phyloP scores from a whole-genome alignment of 2,888 invertebrate species.

The Drosophila ezoana region DNA sequence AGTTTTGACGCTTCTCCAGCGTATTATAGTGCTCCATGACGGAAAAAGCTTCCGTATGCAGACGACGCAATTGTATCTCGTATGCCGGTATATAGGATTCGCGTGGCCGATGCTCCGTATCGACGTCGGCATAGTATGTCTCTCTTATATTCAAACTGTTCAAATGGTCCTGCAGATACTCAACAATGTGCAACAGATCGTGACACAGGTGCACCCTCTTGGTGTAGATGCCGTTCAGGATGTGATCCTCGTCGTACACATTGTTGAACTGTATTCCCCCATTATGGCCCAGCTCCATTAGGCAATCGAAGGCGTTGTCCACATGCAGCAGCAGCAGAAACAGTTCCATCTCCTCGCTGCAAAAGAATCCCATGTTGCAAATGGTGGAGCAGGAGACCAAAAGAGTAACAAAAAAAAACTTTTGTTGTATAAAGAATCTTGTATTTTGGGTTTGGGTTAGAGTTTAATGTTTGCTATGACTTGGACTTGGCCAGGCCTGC shows the following conservation, averaged over 20 bases:
- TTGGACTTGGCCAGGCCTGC: constrained; percentile 3
- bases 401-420: neutral
- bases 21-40: constrained; percentile 55
- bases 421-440: neutral
- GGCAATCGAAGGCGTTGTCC: constrained; percentile 79
- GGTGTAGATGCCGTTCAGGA: constrained; percentile 62
- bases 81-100: constrained; percentile 58
- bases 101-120: constrained; percentile 60
- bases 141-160: constrained; percentile 16
- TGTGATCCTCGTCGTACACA: constrained; percentile 60
- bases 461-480: neutral
- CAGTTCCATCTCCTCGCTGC: constrained; percentile 81
- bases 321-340: constrained; percentile 77
- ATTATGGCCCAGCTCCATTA: constrained; percentile 77
- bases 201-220: constrained; percentile 63
- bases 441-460: neutral
- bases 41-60: constrained; percentile 56
- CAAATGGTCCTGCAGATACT: constrained; percentile 58
- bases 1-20: constrained; percentile 41
- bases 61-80: constrained; percentile 44
- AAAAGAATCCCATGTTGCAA: constrained; percentile 71
- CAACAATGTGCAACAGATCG: constrained; percentile 68
- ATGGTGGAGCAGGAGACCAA: too few species aligned
- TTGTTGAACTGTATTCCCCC: constrained; percentile 80
- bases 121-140: constrained; percentile 63